Evolutionary conservation across 64 coral and sea anemone species (phyloP).

Genomic region (Pachyseris speciosa): DNA sequence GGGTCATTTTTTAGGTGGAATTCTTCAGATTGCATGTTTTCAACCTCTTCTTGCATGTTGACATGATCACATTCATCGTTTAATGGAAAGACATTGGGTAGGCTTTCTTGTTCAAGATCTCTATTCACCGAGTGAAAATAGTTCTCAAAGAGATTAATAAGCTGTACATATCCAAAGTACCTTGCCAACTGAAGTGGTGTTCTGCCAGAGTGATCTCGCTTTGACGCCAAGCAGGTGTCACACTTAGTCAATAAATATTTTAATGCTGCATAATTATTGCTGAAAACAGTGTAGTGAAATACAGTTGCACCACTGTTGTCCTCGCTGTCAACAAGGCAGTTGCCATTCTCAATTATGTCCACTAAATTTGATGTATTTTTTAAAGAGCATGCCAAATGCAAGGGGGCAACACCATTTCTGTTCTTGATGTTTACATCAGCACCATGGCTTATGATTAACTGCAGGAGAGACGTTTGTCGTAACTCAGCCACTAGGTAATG

Average conservation of each 20-base stretch:
- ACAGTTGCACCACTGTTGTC: constrained; percentile 28
- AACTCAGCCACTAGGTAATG: neutral
- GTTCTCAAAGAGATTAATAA: neutral
- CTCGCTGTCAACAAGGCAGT: neutral
- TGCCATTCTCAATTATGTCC: neutral
- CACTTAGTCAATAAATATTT: constrained; percentile 9
- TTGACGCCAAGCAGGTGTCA: neutral
- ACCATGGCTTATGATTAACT: neutral
- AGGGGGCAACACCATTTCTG: constrained; percentile 21
- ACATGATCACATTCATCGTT: neutral
- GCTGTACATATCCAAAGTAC: constrained; percentile 26
- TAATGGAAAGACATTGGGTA: neutral
- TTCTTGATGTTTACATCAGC: constrained; percentile 4
- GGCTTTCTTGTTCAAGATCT: neutral
- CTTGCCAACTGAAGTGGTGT: constrained; percentile 7
- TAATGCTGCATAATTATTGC: neutral
- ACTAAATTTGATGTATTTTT: neutral
- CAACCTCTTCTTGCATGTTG: constrained; percentile 17
- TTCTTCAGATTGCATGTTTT: neutral
- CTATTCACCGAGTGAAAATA: neutral
- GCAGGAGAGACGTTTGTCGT: constrained; percentile 13
- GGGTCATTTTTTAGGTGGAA: neutral
- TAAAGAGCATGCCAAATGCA: constrained; percentile 6
- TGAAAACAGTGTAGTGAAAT: constrained; percentile 22
- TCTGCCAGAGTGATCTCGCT: neutral